These are phyloP conservation scores for Dryocosmus kuriphilus DNA, from an alignment of 2,888 invertebrate species.

Conservation along the genomic window DNA sequence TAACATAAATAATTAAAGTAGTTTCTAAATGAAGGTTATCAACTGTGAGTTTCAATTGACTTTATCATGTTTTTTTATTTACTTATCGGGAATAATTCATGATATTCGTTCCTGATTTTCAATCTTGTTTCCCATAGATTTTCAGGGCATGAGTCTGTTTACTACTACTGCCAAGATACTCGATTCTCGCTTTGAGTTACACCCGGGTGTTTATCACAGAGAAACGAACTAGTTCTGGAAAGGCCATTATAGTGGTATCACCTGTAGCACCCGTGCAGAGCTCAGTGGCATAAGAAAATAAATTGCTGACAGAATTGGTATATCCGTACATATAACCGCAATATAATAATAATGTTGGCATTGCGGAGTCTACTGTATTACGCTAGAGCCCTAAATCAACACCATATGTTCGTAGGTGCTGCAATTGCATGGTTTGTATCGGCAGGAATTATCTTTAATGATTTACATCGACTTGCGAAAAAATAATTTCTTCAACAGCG, in stretches of 20 bases:
- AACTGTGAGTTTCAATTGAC: neutral
- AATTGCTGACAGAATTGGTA: constrained; percentile 25
- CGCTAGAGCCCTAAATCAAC: constrained; percentile 31
- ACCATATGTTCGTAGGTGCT: constrained; percentile 45
- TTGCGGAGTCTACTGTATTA: constrained; percentile 53
- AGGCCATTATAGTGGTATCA: constrained; percentile 13
- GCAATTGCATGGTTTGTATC: neutral
- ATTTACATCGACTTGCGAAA: no score
- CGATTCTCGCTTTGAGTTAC: constrained; percentile 54
- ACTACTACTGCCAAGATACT: constrained; percentile 1
- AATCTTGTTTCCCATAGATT: neutral
- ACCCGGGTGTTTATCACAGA: constrained; percentile 55
- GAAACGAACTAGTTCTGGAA: constrained; percentile 51
- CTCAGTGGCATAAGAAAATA: constrained; percentile 20
- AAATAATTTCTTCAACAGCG: no score
- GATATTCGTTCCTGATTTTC: no score
- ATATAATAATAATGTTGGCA: constrained; percentile 59
- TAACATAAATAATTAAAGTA: neutral
- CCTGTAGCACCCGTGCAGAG: neutral
- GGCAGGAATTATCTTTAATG: neutral
- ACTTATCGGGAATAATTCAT: no score
- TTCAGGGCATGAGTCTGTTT: neutral
- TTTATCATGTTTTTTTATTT: no score
- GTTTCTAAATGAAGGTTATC: neutral
- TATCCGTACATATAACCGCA: constrained; percentile 2